Evolutionary conservation across 2,797 vertebrate genomes (phyloP), one percentile per base, ranked within the genome.

Genomic region (Sebastes elongatus): DNA sequence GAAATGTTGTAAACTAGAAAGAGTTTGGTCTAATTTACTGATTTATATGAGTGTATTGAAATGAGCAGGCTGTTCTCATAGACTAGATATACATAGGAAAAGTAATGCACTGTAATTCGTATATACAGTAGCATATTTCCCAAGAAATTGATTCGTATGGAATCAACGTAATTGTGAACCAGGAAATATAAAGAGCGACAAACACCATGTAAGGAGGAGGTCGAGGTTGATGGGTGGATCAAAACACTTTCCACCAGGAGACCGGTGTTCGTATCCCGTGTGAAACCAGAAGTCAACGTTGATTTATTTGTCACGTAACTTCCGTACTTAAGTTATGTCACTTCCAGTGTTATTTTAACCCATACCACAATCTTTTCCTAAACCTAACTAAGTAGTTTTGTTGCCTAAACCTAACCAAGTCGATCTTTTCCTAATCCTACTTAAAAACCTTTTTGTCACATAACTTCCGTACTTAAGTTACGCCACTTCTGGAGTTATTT

Each of bases 1-100:
- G 30, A 60, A 69, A 76, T 64, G 32, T 33, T 71, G 25, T 74
- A 56, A 84, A 80, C 9, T n/a, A 67, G 5, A 52, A 52, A n/a
- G 5, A 23, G 13, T 63, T 52, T 49, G 42, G 35, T 60, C 20
- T 77, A 33, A 69, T 74, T 65, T 59, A 10, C 10, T 11, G 13
- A 78, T 85, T 78, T 64, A 46, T 63, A 46, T 69, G 2, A 60
- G 69, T 73, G 25, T 38, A 56, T 6, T 28, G 14, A 35, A 80
- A 70, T 59, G 27, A 72, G 69, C 49, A 52, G 20, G 20, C 7
- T 52, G 20, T 52, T 52, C 49, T 52, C 49, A 52, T 52, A 38
- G 11, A 38, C 35, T 38, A 14, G 35, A 14, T 38, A 38, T 52
- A n/a, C 20, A 4, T 52, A 49, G 7, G 4, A n/a, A 52, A 52